Evolutionary conservation across 2,888 invertebrate species (phyloP).

Genomic region (Synergus itoensis): DNA sequence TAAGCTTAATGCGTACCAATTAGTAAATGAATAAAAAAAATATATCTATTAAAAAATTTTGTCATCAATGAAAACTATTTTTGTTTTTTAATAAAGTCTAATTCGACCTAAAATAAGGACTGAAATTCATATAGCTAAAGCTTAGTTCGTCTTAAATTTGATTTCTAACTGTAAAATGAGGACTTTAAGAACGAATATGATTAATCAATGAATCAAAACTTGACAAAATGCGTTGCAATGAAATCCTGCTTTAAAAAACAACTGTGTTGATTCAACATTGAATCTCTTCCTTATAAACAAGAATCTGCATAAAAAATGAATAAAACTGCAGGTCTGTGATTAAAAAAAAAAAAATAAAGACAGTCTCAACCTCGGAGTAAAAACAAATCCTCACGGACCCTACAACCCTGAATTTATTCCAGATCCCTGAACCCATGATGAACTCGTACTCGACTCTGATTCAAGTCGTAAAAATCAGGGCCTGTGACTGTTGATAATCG

Average conservation of each 20-base stretch:
- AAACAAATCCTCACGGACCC: conserved; percentile 14
- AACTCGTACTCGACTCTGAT: conserved; percentile 19
- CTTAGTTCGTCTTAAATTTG: too few relatives aligned
- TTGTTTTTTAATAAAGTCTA: too few relatives aligned
- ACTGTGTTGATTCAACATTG: conserved; percentile 26
- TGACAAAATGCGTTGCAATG: conserved; percentile 29
- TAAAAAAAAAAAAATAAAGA: background rate
- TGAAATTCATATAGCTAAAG: too few relatives aligned
- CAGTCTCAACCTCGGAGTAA: conserved; percentile 10
- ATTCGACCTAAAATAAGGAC: too few relatives aligned
- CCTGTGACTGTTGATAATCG: conserved; percentile 23
- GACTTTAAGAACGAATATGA: background rate
- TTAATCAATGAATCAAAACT: background rate
- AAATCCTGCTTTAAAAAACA: conserved; percentile 28
- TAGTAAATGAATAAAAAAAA: too few relatives aligned
- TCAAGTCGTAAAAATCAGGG: conserved; percentile 39
- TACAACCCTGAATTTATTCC: conserved; percentile 36
- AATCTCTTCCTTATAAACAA: conserved; percentile 10
- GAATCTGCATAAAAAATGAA: conserved; percentile 18
- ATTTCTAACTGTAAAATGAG: background rate
- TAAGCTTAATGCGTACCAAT: too few relatives aligned
- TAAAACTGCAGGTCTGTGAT: background rate
- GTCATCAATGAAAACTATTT: too few relatives aligned
- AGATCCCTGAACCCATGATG: conserved; percentile 33
- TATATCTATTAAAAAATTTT: too few relatives aligned